Percentiles rank a stretch among this genome's conserved stretches.
Conservation (phyloP, 2,888 invertebrate genomes). For the Athalia cordata region DNA sequence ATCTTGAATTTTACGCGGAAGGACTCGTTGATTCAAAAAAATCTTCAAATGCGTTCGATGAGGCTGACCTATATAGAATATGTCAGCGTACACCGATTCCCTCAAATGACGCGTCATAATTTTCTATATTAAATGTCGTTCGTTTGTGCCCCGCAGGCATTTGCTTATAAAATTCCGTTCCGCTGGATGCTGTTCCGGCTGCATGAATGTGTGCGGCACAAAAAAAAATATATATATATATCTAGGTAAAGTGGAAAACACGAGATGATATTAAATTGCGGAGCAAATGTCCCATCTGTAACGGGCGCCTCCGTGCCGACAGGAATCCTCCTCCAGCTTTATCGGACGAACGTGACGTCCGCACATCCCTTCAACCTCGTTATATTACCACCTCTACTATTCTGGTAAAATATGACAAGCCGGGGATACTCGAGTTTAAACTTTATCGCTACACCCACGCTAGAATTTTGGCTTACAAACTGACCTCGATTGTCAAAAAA, state of each 20-base stretch:
- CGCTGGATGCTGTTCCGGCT: too few relatives aligned
- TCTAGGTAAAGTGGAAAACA: conserved; percentile 48
- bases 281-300: conserved; percentile 46
- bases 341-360: conserved; percentile 49
- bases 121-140: too few relatives aligned
- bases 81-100: too few relatives aligned
- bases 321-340: conserved; percentile 38
- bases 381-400: conserved; percentile 45
- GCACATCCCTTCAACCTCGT: conserved; percentile 40
- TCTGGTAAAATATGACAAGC: conserved; percentile 49
- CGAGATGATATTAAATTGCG: conserved; percentile 52
- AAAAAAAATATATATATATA: conserved; percentile 49
- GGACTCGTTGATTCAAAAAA: too few relatives aligned
- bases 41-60: too few relatives aligned
- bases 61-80: too few relatives aligned
- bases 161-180: too few relatives aligned
- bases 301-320: conserved; percentile 38
- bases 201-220: conserved; percentile 3
- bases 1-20: too few relatives aligned
- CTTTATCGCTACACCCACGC: conserved; percentile 13
- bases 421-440: conserved; percentile 17
- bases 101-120: too few relatives aligned
- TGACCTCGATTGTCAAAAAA: conserved; percentile 3
- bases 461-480: conserved; percentile 10
- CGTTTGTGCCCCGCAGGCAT: too few relatives aligned